These are phyloP conservation scores for Gobius niger DNA, from an alignment of 2,113 vertebrate species.

Conservation along the genomic window DNA sequence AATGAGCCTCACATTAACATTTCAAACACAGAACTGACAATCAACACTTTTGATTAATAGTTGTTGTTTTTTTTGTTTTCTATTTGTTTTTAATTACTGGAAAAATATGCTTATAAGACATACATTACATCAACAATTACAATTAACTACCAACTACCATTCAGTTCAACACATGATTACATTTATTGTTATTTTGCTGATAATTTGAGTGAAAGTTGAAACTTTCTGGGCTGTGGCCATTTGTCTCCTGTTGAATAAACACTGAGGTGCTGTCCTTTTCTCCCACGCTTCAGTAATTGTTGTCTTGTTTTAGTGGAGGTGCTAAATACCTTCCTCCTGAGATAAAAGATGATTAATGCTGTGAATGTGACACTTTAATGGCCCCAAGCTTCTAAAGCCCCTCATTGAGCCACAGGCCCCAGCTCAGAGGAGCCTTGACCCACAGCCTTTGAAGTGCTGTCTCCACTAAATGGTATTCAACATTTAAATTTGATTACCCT, in stretches of 20 bases:
- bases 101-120: not conserved
- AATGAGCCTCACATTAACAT: slow-evolving; percentile 66
- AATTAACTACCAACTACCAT: not conserved
- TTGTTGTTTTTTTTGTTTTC: not conserved
- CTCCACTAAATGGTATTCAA: slow-evolving; percentile 52
- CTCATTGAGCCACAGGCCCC: slow-evolving; percentile 68
- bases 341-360: slow-evolving; percentile 76
- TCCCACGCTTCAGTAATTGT: slow-evolving; percentile 67
- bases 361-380: slow-evolving; percentile 68
- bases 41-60: slow-evolving; percentile 3
- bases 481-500: slow-evolving; percentile 78
- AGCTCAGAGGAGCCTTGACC: slow-evolving; percentile 46
- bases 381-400: slow-evolving; percentile 68
- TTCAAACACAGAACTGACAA: slow-evolving; percentile 59
- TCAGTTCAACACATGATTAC: not conserved
- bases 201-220: slow-evolving; percentile 9
- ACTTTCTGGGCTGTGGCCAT: slow-evolving; percentile 60
- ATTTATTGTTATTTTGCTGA: not conserved
- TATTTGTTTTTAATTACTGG: not conserved
- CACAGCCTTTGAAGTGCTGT: slow-evolving; percentile 73
- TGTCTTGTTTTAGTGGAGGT: slow-evolving; percentile 72
- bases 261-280: slow-evolving; percentile 66
- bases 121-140: not conserved
- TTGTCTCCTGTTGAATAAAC: slow-evolving; percentile 77
- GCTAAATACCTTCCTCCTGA: slow-evolving; percentile 66